These are phyloP conservation scores for Melospiza melodia DNA, from an alignment of 2,113 vertebrate genomes.

Conservation along the genomic window DNA sequence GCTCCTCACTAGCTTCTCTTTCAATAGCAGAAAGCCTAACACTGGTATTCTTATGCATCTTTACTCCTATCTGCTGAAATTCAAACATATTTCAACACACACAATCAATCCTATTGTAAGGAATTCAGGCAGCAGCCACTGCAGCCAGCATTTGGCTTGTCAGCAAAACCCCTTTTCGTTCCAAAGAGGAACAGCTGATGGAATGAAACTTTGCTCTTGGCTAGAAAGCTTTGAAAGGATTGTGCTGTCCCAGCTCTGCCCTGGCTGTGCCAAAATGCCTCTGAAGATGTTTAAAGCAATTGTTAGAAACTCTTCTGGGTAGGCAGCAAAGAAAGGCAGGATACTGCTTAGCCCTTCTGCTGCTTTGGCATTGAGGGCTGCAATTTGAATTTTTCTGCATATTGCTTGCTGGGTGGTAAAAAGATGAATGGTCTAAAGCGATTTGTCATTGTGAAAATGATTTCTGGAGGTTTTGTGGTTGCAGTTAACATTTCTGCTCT, in stretches of 20 bases:
- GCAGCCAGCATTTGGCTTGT: conserved; percentile 1
- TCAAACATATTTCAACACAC: conserved; percentile 44
- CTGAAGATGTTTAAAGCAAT: not conserved
- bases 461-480: not conserved
- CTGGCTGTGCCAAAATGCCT: not conserved
- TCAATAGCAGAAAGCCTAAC: conserved; percentile 64
- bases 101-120: conserved; percentile 66
- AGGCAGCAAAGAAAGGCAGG: not conserved
- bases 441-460: not conserved
- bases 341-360: not conserved
- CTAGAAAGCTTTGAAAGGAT: conserved; percentile 25
- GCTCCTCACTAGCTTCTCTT: conserved; percentile 61
- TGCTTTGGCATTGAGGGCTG: not conserved
- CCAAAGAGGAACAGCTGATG: conserved; percentile 19
- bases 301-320: not conserved
- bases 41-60: conserved; percentile 52
- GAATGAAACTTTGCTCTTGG: not conserved
- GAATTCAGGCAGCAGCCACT: conserved; percentile 6
- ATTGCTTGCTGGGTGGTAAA: not conserved
- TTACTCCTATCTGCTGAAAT: conserved; percentile 60
- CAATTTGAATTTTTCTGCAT: not conserved
- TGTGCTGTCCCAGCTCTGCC: not conserved
- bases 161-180: conserved; percentile 34
- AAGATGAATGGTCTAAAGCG: not conserved
- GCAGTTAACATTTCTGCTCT: not conserved